These are phyloP conservation scores for Drosophila lutescens DNA, from an alignment of 2,888 invertebrate species.

Conservation along the genomic window DNA sequence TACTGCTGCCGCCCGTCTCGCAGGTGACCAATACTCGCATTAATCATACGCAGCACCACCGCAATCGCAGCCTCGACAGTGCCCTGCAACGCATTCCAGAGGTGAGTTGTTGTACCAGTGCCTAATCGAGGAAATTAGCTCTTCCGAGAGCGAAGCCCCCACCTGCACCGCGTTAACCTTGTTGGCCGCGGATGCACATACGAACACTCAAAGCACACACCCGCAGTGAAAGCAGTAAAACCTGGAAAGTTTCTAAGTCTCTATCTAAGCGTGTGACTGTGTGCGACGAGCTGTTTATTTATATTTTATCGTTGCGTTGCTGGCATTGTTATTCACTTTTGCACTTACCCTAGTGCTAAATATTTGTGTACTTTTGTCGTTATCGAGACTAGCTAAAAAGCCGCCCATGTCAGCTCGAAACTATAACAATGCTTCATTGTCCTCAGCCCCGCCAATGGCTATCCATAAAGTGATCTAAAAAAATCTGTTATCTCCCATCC, in stretches of 20 bases:
- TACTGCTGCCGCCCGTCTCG: slow-evolving; percentile 84
- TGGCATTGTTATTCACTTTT: slow-evolving; percentile 65
- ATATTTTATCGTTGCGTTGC: slow-evolving; percentile 56
- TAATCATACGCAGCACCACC: slow-evolving; percentile 89
- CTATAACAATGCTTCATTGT: background rate
- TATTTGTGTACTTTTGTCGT: slow-evolving; percentile 60
- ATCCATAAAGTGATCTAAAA: background rate
- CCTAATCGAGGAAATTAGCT: background rate
- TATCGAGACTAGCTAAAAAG: slow-evolving; percentile 43
- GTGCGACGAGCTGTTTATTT: slow-evolving; percentile 52
- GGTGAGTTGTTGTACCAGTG: slow-evolving; percentile 82
- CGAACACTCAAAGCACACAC: background rate
- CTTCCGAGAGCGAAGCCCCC: background rate
- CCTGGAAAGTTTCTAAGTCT: slow-evolving; percentile 48
- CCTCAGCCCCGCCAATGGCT: background rate
- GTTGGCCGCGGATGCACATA: background rate
- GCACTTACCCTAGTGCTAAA: slow-evolving; percentile 55
- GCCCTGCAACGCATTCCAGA: slow-evolving; percentile 95
- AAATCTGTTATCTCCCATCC: slow-evolving; percentile 10
- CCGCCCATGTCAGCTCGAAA: background rate
- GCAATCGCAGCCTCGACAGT: slow-evolving; percentile 95
- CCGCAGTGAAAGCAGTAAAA: slow-evolving; percentile 27
- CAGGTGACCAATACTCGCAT: slow-evolving; percentile 85
- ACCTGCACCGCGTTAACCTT: background rate
- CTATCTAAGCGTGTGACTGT: slow-evolving; percentile 8